Conservation (phyloP, 2,888 invertebrate species). For the Epinotia demarniana region DNA sequence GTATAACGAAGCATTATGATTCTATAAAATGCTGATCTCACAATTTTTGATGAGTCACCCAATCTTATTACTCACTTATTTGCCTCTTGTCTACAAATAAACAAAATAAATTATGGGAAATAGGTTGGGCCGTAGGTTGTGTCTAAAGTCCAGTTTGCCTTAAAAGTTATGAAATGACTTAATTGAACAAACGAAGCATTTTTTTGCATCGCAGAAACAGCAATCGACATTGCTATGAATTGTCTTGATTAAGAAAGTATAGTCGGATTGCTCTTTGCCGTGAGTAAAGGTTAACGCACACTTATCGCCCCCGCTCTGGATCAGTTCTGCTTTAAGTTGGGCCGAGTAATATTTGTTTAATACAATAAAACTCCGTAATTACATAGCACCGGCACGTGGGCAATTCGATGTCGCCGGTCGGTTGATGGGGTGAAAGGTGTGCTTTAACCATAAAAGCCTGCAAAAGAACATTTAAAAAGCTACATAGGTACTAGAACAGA, state of each 20-base stretch:
- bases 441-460: too few relatives aligned
- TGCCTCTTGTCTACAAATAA: not conserved
- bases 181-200: slow-evolving; percentile 17
- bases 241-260: slow-evolving; percentile 21
- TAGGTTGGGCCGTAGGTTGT: not conserved
- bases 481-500: too few relatives aligned
- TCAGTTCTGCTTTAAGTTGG: too few relatives aligned
- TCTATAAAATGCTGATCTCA: not conserved
- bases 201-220: not conserved
- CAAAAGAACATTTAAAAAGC: too few relatives aligned
- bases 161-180: not conserved
- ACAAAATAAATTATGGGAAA: slow-evolving; percentile 3
- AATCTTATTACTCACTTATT: slow-evolving; percentile 7
- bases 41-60: slow-evolving; percentile 1
- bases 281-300: not conserved
- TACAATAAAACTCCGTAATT: too few relatives aligned
- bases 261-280: not conserved
- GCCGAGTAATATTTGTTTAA: too few relatives aligned
- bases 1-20: slow-evolving; percentile 11
- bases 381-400: too few relatives aligned
- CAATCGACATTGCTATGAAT: slow-evolving; percentile 9
- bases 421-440: too few relatives aligned
- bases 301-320: too few relatives aligned
- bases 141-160: not conserved
- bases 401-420: too few relatives aligned